Evolutionary conservation across 1,140 invertebrate genomes (phyloP), one percentile per base, ranked within the genome.

Genomic region (Mactra quadrangularis): DNA sequence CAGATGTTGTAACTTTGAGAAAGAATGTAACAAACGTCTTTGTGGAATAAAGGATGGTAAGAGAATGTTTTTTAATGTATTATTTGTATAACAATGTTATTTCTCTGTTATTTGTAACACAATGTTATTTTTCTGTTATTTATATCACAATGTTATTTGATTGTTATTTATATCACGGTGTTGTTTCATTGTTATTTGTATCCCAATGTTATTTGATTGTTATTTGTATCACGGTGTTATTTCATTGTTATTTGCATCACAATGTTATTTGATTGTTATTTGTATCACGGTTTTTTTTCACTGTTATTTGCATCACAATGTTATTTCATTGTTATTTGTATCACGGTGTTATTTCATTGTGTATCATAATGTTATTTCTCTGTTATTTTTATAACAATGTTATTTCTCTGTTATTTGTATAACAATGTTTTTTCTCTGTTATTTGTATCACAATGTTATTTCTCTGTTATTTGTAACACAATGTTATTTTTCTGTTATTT

Each of bases 11-110:
- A 31, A 68, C n/a, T 31, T 50, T 50, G 41, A 31, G 1, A 41
- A 68, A 17, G 64, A 68, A 9, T 68, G 64, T n/a, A 68, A 68
- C 64, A 68, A 68, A 68, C 41, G 64, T 47, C 41, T 68, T 27
- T 68, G 64, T 45, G 38, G 64, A 7, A 68, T 68, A 1, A 45
- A 45, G n/a, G 64, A 68, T 31, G 64, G 64, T 68, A 50, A 31
- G 64, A 57, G 3, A 57, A 2, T 29, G 22, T 27, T 25, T 25
- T 27, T 25, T 25, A 27, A 13, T 1, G 27, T 57, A 13, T 2
- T 15, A 11, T 25, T 25, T 22, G 22, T 27, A 57, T 19, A 25
- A 53, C 52, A 4, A n/a, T n/a, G 3, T 53, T n/a, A 4, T 4
- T 53, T 9, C 22, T 6, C 52, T 11, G n/a, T 25, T 19, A 4